phyloP scores from a whole-genome alignment of 2,797 vertebrate genomes.

The Cuniculus paca region DNA sequence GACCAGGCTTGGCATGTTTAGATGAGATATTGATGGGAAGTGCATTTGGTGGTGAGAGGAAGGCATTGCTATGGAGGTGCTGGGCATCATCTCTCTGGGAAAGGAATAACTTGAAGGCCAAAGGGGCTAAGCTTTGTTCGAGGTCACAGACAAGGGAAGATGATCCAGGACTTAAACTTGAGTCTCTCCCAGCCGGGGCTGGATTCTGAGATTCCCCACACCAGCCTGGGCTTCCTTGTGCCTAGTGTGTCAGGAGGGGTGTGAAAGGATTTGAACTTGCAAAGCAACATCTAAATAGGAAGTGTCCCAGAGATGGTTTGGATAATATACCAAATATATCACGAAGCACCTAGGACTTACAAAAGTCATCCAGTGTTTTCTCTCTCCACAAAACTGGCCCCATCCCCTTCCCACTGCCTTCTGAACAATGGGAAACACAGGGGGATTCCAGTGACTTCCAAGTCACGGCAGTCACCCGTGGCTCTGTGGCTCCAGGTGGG shows the following conservation, averaged over 20 bases:
- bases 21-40: not conserved
- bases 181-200: not conserved
- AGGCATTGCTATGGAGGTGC: not conserved
- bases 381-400: not conserved
- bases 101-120: not conserved
- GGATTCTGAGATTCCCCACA: slow-evolving; percentile 7
- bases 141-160: not conserved
- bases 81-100: not conserved
- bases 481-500: not conserved
- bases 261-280: not conserved
- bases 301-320: not conserved
- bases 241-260: not conserved
- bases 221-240: not conserved
- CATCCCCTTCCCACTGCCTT: not conserved
- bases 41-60: not conserved
- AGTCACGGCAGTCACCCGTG: not conserved
- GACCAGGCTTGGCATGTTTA: not conserved
- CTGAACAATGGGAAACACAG: not conserved
- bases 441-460: not conserved
- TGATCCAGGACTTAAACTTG: not conserved
- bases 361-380: not conserved
- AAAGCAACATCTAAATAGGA: slow-evolving; percentile 8
- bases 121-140: not conserved
- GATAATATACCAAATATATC: not conserved
- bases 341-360: not conserved